Percentiles rank a stretch among this genome's conserved stretches.
phyloP scores from a whole-genome alignment of 2,888 invertebrate species.

The Philonicus albiceps region DNA sequence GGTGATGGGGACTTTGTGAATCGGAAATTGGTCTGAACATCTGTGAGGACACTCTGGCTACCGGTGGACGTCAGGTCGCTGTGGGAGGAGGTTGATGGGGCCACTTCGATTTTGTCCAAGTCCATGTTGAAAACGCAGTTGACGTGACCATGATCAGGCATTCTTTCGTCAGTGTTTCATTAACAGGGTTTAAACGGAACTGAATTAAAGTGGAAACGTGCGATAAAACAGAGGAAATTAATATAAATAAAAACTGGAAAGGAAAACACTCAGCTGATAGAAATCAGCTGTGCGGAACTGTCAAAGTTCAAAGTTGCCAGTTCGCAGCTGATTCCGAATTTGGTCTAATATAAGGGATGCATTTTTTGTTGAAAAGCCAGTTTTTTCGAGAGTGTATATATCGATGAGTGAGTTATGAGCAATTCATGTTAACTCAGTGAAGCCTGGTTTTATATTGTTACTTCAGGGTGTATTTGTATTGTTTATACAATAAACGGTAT shows the following conservation, averaged over 20 bases:
- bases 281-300: not conserved
- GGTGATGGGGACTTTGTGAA: constrained; percentile 48
- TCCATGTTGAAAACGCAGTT: constrained; percentile 50
- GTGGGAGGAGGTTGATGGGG: constrained; percentile 51
- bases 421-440: too few species aligned
- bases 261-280: not conserved
- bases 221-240: not conserved
- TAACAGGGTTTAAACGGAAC: not conserved
- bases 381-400: too few species aligned
- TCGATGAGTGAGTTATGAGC: too few species aligned
- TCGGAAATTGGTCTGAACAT: constrained; percentile 50
- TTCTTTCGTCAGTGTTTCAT: not conserved
- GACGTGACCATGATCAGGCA: constrained; percentile 34
- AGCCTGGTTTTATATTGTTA: too few species aligned
- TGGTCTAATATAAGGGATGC: not conserved
- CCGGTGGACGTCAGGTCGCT: constrained; percentile 52
- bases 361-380: too few species aligned
- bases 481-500: too few species aligned
- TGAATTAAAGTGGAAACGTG: not conserved
- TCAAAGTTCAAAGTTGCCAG: not conserved
- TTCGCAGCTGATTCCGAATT: not conserved
- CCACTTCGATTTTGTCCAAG: constrained; percentile 51
- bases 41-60: constrained; percentile 52
- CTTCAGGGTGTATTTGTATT: too few species aligned
- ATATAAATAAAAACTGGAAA: not conserved